Base-by-base conservation (phyloP, 2,113 vertebrate species). In the Psilopogon haemacephalus region DNA sequence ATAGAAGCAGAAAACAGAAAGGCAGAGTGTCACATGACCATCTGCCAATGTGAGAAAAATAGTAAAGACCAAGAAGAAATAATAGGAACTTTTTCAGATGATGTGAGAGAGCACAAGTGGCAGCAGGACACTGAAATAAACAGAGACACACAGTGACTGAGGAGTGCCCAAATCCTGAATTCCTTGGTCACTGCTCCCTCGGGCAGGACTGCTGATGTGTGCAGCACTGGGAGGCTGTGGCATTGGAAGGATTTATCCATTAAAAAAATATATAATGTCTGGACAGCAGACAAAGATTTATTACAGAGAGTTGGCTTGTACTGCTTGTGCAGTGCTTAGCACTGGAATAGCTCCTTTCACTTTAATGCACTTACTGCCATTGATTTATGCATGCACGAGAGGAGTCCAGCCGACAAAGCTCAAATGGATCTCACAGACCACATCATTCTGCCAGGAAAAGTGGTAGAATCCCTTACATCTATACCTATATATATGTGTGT, bases 351-450 rank as follows among this genome's bases (percentile, higher is more conserved):
- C 62, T 88, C 64, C 89, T 68, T 70, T 69, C 68, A 52, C 60
- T 89, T 94, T 79, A 86, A 60, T 85, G 84, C 70, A 40, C n/a
- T 91, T 94, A 91, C 60, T 94, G 38, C 46, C 62, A 48, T 56
- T 95, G 91, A 92, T 95, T 96, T 94, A 96, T 74, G 62, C 38
- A 64, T 38, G 27, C 30, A 21, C 30, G 44, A 88, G 87, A 87
- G 64, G 48, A 84, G 24, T 21, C 42, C 38, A 91, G 54, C 78
- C 27, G 56, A 32, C 58, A 52, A 62, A 86, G 65, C 69, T 86
- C 60, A 91, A 89, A 72, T 2, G 87, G 42, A 80, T 84, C 64
- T 93, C 70, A 65, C 15, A 52, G 77, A 69, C 52, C 18, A 1
- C 20, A 73, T 42, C 28, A 7, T 67, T 89, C 60, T 94, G 64